A percentile compares a stretch with the other conserved stretches of the same genome.
Evolutionary conservation across 1,140 invertebrate genomes (phyloP).

Genomic region (Mylabris phalerata): DNA sequence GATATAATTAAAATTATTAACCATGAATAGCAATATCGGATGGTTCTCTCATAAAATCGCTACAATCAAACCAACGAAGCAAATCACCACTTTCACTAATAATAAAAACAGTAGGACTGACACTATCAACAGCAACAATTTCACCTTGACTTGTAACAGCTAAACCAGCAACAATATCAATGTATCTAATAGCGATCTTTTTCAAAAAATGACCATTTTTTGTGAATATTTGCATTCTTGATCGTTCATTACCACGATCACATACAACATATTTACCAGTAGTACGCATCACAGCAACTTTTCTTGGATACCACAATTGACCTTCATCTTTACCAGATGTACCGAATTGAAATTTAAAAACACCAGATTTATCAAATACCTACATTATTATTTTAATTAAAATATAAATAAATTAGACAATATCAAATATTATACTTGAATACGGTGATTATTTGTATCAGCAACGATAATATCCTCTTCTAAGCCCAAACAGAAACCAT

Average conservation of each 20-base stretch:
- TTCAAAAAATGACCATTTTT: slow-evolving; percentile 83
- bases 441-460: slow-evolving; percentile 93
- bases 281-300: slow-evolving; percentile 85
- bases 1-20: slow-evolving; percentile 37
- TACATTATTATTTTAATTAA: slow-evolving; percentile 35
- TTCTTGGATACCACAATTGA: slow-evolving; percentile 93
- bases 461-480: slow-evolving; percentile 94
- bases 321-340: slow-evolving; percentile 89
- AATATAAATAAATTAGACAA: background rate
- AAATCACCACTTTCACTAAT: slow-evolving; percentile 86
- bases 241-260: slow-evolving; percentile 91
- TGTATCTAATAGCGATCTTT: slow-evolving; percentile 90
- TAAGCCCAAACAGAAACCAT: slow-evolving; percentile 90
- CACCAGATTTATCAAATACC: slow-evolving; percentile 86
- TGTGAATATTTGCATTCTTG: slow-evolving; percentile 93
- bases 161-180: slow-evolving; percentile 95
- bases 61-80: slow-evolving; percentile 92
- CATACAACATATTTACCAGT: slow-evolving; percentile 91
- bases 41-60: slow-evolving; percentile 93
- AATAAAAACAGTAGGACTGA: slow-evolving; percentile 93
- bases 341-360: slow-evolving; percentile 84
- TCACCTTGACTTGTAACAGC: slow-evolving; percentile 84
- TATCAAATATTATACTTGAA: slow-evolving; percentile 62
- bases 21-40: slow-evolving; percentile 92
- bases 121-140: slow-evolving; percentile 95